Evolutionary conservation across 1,140 invertebrate species (phyloP).

Genomic region (Trichogramma pretiosum): DNA sequence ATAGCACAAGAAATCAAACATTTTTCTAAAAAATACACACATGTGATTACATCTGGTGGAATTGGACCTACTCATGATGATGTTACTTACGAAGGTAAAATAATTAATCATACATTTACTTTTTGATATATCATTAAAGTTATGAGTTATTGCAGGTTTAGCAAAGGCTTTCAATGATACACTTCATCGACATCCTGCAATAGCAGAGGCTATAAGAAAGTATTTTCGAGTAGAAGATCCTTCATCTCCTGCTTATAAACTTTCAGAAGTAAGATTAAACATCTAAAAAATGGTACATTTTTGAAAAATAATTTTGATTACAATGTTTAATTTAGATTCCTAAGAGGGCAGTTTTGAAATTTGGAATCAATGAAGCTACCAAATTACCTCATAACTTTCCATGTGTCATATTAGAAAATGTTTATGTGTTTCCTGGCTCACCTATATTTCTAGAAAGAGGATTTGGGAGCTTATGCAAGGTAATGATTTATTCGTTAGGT

Average conservation of each 20-base stretch:
- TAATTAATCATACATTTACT: slow-evolving; percentile 7
- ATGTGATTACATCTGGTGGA: slow-evolving; percentile 72
- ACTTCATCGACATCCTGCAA: slow-evolving; percentile 49
- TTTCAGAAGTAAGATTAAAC: slow-evolving; percentile 36
- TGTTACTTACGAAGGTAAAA: slow-evolving; percentile 64
- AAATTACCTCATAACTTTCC: slow-evolving; percentile 47
- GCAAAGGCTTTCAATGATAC: slow-evolving; percentile 61
- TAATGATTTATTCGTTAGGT: slow-evolving; percentile 21
- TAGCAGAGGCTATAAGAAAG: slow-evolving; percentile 51
- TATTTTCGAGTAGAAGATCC: slow-evolving; percentile 36
- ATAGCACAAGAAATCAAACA: slow-evolving; percentile 59
- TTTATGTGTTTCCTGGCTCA: slow-evolving; percentile 72
- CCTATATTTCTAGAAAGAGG: slow-evolving; percentile 55
- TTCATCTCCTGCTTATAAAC: slow-evolving; percentile 43
- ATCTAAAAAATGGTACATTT: slow-evolving; percentile 2
- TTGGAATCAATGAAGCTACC: slow-evolving; percentile 32
- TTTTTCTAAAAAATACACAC: slow-evolving; percentile 53
- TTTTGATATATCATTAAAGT: slow-evolving; percentile 12
- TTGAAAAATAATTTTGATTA: slow-evolving; percentile 10
- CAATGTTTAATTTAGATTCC: too few species aligned
- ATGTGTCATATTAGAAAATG: slow-evolving; percentile 60
- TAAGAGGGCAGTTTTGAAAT: slow-evolving; percentile 39
- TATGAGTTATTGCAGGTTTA: slow-evolving; percentile 40
- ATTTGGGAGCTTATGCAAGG: slow-evolving; percentile 47
- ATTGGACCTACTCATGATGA: slow-evolving; percentile 83